A percentile compares a stretch with the other conserved stretches of the same genome.
phyloP scores from a whole-genome alignment of 2,888 invertebrate genomes.

The Omphaloscelis lunosa region DNA sequence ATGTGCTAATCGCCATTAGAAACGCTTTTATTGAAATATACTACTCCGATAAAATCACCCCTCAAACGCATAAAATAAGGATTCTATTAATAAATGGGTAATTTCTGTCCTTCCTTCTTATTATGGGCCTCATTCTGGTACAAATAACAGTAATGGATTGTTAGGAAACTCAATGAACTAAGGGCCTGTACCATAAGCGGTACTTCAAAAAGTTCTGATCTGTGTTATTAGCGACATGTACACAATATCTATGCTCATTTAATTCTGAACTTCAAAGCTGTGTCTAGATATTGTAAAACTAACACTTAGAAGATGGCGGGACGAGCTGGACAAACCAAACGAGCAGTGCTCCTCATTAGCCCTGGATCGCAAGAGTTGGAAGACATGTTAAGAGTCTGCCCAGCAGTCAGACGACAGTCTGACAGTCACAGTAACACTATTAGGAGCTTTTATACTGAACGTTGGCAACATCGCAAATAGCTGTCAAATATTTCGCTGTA shows the following conservation, averaged over 20 bases:
- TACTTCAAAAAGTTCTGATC: conserved; percentile 32
- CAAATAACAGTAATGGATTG: conserved; percentile 31
- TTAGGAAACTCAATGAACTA: conserved; percentile 15
- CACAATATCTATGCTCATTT: neutral
- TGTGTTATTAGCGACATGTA: conserved; percentile 9
- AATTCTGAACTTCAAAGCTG: conserved; percentile 1
- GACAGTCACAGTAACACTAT: no score
- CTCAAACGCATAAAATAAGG: conserved; percentile 30
- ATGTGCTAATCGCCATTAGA: neutral
- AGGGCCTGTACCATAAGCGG: neutral
- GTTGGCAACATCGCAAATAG: no score
- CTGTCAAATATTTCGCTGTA: no score
- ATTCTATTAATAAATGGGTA: conserved; percentile 27
- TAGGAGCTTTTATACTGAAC: no score
- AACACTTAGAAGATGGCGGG: neutral
- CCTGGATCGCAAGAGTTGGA: neutral
- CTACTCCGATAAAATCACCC: conserved; percentile 31
- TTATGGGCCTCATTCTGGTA: conserved; percentile 8
- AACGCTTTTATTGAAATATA: conserved; percentile 21
- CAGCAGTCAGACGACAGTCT: no score
- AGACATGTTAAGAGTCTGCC: no score
- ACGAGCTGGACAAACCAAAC: neutral
- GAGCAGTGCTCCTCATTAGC: no score
- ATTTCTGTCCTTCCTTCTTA: conserved; percentile 26
- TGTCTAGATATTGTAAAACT: no score